Base-by-base conservation (phyloP, 2,888 invertebrate species). In the Perithous albicinctus region DNA sequence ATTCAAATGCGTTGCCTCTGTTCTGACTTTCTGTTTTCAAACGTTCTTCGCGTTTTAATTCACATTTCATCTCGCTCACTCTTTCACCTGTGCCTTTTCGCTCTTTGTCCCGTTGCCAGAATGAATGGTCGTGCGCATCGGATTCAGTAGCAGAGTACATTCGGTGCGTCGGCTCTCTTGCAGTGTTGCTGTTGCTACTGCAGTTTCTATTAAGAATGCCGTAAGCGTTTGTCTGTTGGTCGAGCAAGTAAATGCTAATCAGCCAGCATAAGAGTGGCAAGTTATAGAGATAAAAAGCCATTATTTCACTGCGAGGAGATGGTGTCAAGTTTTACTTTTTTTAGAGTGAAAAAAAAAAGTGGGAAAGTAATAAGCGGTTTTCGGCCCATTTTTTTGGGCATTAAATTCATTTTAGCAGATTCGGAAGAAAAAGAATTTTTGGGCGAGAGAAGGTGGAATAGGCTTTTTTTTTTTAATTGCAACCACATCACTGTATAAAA, bases 161-260 rank as follows among this genome's bases (percentile, higher is more conserved):
- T 69, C 23, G n/a, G 69, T 54, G 69, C 51, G 35, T 54, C 32
- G 23, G 38, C 3, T 69, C 51, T 67, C 51, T 15, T n/a, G 51
- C 32, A n/a, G 54, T 7, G 26, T 29, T 26, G 29, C 26, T 5
- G 54, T 26, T 29, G 54, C 54, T 5, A 5, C 29, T 29, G n/a
- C 56, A 35, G 20, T 35, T 67, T 10, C 51, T 35, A 32, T 69
- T 69, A 69, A 54, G 54, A 69, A 69, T 69, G n/a, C 69, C 51
- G 23, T 26, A 15, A 38, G 35, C 51, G 69, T 54, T 69, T 69
- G 51, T 38, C 35, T n/a, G 51, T 54, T 38, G 69, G 51, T 64
- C 51, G 69, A 69, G 69, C 69, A 69, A 69, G 54, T 69, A 69
- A 69, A 69, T 69, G 69, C 35, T 54, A 69, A 23, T 69, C 54